Evolutionary conservation across 2,113 vertebrate genomes (phyloP).

Genomic region (Heterochromis multidens): DNA sequence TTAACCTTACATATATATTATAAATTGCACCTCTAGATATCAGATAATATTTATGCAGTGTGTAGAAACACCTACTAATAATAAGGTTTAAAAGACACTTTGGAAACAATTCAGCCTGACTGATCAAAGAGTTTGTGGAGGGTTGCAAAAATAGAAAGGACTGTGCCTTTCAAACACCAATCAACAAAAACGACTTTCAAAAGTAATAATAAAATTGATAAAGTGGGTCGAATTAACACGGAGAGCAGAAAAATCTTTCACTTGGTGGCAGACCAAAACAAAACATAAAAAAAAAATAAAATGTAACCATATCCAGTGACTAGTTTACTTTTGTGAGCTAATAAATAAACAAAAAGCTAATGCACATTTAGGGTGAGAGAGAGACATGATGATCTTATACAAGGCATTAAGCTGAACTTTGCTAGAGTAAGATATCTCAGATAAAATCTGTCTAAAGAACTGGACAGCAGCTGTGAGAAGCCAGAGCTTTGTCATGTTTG

Average conservation of each 20-base stretch:
- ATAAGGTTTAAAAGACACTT: neutral
- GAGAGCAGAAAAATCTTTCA: slow-evolving; percentile 37
- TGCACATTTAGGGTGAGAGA: neutral
- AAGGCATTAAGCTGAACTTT: neutral
- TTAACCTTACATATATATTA: neutral
- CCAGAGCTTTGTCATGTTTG: neutral
- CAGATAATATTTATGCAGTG: neutral
- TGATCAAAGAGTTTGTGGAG: slow-evolving; percentile 20
- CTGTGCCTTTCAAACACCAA: slow-evolving; percentile 52
- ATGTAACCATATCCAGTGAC: neutral
- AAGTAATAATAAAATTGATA: slow-evolving; percentile 55
- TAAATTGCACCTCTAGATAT: neutral
- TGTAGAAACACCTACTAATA: neutral
- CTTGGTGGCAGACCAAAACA: slow-evolving; percentile 43
- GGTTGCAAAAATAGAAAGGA: slow-evolving; percentile 26
- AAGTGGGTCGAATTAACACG: slow-evolving; percentile 65
- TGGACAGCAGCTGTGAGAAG: neutral
- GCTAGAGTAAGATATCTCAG: neutral
- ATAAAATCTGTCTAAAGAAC: neutral
- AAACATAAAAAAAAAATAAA: slow-evolving; percentile 18
- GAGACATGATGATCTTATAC: neutral
- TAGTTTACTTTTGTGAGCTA: slow-evolving; percentile 6
- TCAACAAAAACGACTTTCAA: slow-evolving; percentile 41
- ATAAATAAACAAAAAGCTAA: neutral
- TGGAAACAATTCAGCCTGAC: neutral